These are phyloP conservation scores for Gadus chalcogrammus DNA, from an alignment of 2,113 vertebrate genomes.

Conservation along the genomic window DNA sequence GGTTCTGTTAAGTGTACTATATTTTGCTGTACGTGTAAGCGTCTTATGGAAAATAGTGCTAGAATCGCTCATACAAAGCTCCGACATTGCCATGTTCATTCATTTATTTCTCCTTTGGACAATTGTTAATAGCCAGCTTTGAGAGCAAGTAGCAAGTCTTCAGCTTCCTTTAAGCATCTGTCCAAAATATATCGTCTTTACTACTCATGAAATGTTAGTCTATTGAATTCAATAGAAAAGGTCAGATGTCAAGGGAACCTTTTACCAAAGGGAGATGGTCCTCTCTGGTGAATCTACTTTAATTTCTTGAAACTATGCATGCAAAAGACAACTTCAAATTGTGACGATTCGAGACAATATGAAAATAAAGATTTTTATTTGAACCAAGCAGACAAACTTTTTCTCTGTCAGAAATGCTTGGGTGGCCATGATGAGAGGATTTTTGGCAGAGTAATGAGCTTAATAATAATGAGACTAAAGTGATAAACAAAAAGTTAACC, in stretches of 20 bases:
- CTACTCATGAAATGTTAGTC: slow-evolving; percentile 4
- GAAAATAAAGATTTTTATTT: slow-evolving; percentile 59
- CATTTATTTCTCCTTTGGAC: background rate
- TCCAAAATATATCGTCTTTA: slow-evolving; percentile 2
- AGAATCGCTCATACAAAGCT: slow-evolving; percentile 24
- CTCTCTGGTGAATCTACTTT: slow-evolving; percentile 24
- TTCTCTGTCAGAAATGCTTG: background rate
- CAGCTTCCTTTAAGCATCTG: too few relatives aligned
- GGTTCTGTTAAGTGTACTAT: slow-evolving; percentile 21
- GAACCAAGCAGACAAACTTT: slow-evolving; percentile 9
- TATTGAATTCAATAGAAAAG: slow-evolving; percentile 15
- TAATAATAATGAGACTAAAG: too few relatives aligned
- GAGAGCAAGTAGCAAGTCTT: too few relatives aligned
- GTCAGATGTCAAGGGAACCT: slow-evolving; percentile 39
- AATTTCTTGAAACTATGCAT: slow-evolving; percentile 66
- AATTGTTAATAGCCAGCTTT: too few relatives aligned
- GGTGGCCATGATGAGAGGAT: background rate
- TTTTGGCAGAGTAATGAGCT: background rate
- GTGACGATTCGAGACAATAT: slow-evolving; percentile 38
- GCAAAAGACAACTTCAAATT: slow-evolving; percentile 48
- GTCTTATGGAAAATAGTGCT: slow-evolving; percentile 19
- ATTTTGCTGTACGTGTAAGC: slow-evolving; percentile 26
- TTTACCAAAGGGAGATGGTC: slow-evolving; percentile 33
- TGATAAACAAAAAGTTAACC: too few relatives aligned
- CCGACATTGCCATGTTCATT: slow-evolving; percentile 30